Conservation (phyloP, 2,113 vertebrate species). For the Mesoclemmys tuberculata region DNA sequence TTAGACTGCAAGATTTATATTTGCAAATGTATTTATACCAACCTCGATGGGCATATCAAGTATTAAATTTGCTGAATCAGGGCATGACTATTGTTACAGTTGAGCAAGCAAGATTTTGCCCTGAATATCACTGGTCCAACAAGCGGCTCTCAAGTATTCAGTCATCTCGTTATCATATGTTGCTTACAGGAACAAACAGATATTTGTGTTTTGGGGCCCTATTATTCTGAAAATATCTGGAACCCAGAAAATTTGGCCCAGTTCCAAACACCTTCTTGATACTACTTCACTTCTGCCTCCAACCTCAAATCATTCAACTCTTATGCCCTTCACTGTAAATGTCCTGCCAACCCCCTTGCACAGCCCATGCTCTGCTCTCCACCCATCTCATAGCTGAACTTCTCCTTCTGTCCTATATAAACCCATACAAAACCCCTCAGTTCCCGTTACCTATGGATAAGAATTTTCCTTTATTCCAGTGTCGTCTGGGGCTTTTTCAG, state of each 20-base stretch:
- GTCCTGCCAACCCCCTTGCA: neutral
- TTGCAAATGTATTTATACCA: neutral
- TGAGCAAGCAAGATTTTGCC: neutral
- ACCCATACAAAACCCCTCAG: neutral
- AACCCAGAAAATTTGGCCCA: no score
- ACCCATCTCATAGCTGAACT: neutral
- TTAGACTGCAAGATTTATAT: neutral
- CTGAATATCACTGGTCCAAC: neutral
- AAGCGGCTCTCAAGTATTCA: neutral
- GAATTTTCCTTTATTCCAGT: neutral
- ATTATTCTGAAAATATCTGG: no score
- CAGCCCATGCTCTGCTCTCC: neutral
- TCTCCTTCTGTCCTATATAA: neutral
- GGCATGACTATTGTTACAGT: accelerated
- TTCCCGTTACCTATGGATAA: neutral
- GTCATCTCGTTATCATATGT: neutral
- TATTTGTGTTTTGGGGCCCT: neutral
- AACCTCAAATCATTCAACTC: neutral
- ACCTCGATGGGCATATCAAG: neutral
- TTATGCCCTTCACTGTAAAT: neutral
- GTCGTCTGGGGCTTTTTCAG: neutral
- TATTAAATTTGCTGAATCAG: neutral
- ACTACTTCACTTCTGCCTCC: neutral
- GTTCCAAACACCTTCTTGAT: no score
- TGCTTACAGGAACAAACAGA: neutral